These are phyloP conservation scores for Drosophila ercepeae DNA, from an alignment of 1,140 invertebrate genomes.

Conservation along the genomic window DNA sequence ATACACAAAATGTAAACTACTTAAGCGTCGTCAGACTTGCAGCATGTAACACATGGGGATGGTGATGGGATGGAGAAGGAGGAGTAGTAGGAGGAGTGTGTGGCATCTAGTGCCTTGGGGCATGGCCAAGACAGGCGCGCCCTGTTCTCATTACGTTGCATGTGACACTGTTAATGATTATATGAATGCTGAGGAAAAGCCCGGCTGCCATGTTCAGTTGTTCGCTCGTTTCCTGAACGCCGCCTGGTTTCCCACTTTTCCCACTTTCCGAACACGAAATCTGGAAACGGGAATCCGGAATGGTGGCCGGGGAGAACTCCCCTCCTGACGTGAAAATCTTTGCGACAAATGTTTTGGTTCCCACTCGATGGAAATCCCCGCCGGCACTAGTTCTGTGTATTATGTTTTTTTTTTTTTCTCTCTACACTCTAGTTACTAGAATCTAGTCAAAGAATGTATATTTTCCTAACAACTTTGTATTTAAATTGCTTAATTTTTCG, in stretches of 20 bases:
- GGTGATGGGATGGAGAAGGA: no score
- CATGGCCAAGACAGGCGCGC: constrained; percentile 53
- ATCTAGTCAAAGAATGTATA: no score
- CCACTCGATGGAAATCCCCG: constrained; percentile 72
- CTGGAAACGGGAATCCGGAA: constrained; percentile 4
- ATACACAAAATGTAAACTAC: constrained; percentile 82
- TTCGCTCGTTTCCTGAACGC: constrained; percentile 48
- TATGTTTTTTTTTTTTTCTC: not conserved
- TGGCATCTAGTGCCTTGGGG: constrained; percentile 31
- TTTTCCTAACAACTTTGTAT: not conserved
- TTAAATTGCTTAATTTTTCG: not conserved
- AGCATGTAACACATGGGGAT: constrained; percentile 33
- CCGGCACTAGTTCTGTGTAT: constrained; percentile 14
- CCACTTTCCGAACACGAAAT: not conserved
- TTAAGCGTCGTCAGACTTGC: constrained; percentile 67
- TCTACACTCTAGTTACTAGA: not conserved
- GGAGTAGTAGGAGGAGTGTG: not conserved
- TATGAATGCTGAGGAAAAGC: constrained; percentile 47
- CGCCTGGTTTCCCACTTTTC: constrained; percentile 31
- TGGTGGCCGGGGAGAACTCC: constrained; percentile 21
- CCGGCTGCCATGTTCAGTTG: constrained; percentile 41
- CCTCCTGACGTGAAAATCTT: constrained; percentile 77
- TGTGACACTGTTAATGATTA: constrained; percentile 83
- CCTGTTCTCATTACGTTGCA: constrained; percentile 80
- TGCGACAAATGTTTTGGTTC: constrained; percentile 82